Evolutionary conservation across 2,888 invertebrate species (phyloP).

Genomic region (Tachina grossa): DNA sequence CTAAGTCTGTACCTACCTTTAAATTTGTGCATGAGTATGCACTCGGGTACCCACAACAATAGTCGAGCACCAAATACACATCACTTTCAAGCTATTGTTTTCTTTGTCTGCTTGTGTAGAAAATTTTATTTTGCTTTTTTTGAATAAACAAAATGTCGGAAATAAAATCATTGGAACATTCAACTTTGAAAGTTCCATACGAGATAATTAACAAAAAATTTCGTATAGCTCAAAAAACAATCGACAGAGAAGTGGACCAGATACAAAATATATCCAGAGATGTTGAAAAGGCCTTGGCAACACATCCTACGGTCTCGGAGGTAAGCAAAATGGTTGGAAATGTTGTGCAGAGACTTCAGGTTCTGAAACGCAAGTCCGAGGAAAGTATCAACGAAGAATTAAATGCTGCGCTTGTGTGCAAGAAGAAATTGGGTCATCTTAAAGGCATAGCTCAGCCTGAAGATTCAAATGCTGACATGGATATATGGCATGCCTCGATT

Average conservation of each 20-base stretch:
- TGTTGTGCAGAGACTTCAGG: conserved; percentile 94
- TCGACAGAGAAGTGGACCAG: conserved; percentile 96
- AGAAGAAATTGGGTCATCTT: conserved; percentile 95
- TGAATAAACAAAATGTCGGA: conserved; percentile 88
- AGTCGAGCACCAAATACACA: not conserved
- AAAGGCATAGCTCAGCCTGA: conserved; percentile 82
- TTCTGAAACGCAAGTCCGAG: conserved; percentile 96
- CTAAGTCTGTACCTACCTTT: too few relatives aligned
- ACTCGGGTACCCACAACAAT: not conserved
- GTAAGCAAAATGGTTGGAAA: conserved; percentile 92
- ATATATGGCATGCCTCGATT: conserved; percentile 80
- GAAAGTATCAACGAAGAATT: conserved; percentile 96
- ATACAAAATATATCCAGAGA: conserved; percentile 90
- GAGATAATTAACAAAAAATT: conserved; percentile 99
- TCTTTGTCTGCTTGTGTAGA: conserved; percentile 12
- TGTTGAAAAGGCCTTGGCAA: conserved; percentile 84
- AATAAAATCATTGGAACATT: conserved; percentile 96
- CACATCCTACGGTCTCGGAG: conserved; percentile 84
- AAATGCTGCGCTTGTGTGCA: conserved; percentile 94
- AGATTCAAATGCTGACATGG: conserved; percentile 76
- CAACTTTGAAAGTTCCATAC: conserved; percentile 98
- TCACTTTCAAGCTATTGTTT: not conserved
- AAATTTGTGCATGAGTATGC: not conserved
- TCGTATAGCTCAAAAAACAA: conserved; percentile 95
- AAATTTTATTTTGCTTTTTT: conserved; percentile 20